phyloP scores from a whole-genome alignment of 2,888 invertebrate genomes.

The Eupithecia centaureata region DNA sequence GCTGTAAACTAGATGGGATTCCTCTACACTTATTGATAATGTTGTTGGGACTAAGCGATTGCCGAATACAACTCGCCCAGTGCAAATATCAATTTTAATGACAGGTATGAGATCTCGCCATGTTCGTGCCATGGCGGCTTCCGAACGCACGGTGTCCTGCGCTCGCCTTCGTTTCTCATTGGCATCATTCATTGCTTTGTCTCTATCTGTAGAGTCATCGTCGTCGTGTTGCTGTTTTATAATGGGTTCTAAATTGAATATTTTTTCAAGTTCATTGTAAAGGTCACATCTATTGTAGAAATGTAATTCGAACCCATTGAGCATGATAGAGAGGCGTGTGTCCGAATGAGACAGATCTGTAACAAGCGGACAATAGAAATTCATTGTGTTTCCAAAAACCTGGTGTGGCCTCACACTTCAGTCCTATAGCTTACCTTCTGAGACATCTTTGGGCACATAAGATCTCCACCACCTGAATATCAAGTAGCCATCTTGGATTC shows the following conservation, averaged over 20 bases:
- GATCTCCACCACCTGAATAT: conserved; percentile 99
- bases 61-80: conserved; percentile 96
- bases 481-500: conserved; percentile 98
- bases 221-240: conserved; percentile 87
- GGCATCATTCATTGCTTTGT: conserved; percentile 86
- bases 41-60: conserved; percentile 97
- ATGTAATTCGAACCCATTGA: conserved; percentile 97
- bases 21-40: conserved; percentile 95
- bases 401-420: not conserved
- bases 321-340: conserved; percentile 93
- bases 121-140: conserved; percentile 93
- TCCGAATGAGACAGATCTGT: conserved; percentile 97
- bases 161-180: conserved; percentile 83
- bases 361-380: conserved; percentile 48
- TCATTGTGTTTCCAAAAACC: not conserved
- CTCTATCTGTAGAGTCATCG: conserved; percentile 80
- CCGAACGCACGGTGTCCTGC: conserved; percentile 85
- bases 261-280: conserved; percentile 93
- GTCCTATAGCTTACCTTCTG: conserved; percentile 88
- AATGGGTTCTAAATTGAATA: conserved; percentile 92
- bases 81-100: conserved; percentile 96
- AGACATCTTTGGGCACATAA: conserved; percentile 96
- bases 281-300: conserved; percentile 96
- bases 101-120: conserved; percentile 99
- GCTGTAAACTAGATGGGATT: conserved; percentile 96